These are phyloP conservation scores for Lucinisca nassula DNA, from an alignment of 2,888 invertebrate genomes.

Conservation along the genomic window DNA sequence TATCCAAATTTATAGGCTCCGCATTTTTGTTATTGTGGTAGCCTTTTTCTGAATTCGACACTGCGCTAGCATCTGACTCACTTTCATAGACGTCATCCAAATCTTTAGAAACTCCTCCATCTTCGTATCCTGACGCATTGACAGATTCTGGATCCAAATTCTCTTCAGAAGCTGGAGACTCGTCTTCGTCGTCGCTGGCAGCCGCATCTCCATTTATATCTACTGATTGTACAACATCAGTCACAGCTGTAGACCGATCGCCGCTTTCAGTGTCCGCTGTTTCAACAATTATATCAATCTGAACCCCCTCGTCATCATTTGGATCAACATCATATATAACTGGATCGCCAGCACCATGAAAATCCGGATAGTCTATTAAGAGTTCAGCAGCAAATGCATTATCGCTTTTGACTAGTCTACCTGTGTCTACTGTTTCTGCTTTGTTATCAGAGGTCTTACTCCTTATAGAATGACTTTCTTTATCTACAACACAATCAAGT, in stretches of 20 bases:
- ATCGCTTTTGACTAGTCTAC: background rate
- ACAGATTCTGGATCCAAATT: background rate
- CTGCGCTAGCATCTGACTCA: background rate
- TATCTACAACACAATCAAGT: background rate
- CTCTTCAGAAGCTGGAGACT: background rate
- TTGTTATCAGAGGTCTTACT: background rate
- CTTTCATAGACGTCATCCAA: background rate
- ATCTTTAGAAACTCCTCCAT: background rate
- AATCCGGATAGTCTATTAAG: background rate
- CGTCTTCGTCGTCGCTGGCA: background rate
- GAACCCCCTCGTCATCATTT: background rate
- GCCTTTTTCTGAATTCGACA: background rate
- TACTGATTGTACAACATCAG: background rate
- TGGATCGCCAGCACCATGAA: background rate
- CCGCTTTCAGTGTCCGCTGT: background rate
- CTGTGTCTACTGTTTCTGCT: background rate
- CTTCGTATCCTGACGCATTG: too few relatives aligned
- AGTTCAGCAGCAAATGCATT: background rate
- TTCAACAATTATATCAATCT: background rate
- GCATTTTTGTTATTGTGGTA: background rate
- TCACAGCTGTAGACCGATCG: background rate
- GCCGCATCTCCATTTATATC: background rate
- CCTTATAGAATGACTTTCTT: background rate
- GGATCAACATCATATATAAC: background rate
- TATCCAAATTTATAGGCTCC: background rate